Evolutionary conservation across 2,113 vertebrate genomes (phyloP), one percentile per base, ranked within the genome.

Genomic region (Naja naja): DNA sequence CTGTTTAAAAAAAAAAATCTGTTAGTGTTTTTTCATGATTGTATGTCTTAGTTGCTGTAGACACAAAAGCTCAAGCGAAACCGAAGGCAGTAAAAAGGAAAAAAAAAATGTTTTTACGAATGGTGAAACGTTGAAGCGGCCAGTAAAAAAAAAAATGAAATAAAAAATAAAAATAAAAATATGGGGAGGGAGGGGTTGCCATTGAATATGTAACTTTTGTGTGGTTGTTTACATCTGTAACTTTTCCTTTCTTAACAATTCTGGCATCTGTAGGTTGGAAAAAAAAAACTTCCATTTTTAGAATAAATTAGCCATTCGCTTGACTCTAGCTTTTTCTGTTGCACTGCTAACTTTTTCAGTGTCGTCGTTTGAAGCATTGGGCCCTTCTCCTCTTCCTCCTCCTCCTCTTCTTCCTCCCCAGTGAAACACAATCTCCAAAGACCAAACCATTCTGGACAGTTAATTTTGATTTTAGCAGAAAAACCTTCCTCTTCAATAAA

Each of bases 141-240:
- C 96, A 97, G 97, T 97, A 96, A 93, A 96, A 87, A 30, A 23
- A 39, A 39, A 34, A 74, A 60, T 27, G 20, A 34, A 74, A 74
- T 6, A 34, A 74, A n/a, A 30, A 74, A 25, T 2, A 56, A 60
- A 27, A 60, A 60, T 27, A 34, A 69, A 69, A 34, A 69, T 16
- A 69, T 2, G 64, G 30, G 60, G 60, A 30, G 60, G 30, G 64
- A 7, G 34, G 39, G 95, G 95, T 96, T 96, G 95, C 95, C 95
- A 91, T 96, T 97, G 91, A 5, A 92, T 95, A 95, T 96, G 96
- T 97, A 96, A 97, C 94, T 60, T 60, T 60, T 93, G 95, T 97
- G 96, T 97, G 95, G 94, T 96, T 97, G 97, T 96, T 96, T 97
- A 96, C 95, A 96, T 96, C 95, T 97, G 96, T 97, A 96, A 96